Percentiles rank a stretch among this genome's conserved stretches.
These are phyloP conservation scores for Sebastes trivittatus DNA, from an alignment of 2,797 vertebrate genomes.

Conservation along the genomic window DNA sequence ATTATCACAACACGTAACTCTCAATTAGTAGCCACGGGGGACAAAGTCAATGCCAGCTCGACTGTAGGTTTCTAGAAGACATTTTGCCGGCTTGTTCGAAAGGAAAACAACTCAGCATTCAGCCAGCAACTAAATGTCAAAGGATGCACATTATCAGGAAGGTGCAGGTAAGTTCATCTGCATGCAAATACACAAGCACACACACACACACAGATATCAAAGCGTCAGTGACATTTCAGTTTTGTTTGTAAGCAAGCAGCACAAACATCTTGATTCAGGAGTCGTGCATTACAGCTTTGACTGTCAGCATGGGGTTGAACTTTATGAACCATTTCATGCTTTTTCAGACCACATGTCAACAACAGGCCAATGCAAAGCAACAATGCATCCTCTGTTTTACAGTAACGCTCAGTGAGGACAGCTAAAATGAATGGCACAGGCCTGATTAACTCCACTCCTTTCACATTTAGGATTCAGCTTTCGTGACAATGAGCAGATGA, in stretches of 20 bases:
- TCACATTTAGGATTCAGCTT: not conserved
- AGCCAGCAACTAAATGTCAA: not conserved
- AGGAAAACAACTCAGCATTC: not conserved
- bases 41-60: not conserved
- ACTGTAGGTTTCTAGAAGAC: not conserved
- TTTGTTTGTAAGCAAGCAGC: constrained; percentile 1
- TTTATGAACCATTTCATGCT: constrained; percentile 4
- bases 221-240: constrained; percentile 53
- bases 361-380: not conserved
- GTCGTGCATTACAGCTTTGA: not conserved
- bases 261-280: constrained; percentile 17
- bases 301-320: constrained; percentile 5
- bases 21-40: not conserved
- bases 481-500: not conserved
- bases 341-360: not conserved
- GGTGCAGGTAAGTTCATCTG: constrained; percentile 2
- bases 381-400: not conserved
- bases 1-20: constrained; percentile 17
- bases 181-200: constrained; percentile 8
- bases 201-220: constrained; percentile 26
- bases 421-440: not conserved
- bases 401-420: not conserved
- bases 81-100: not conserved
- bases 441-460: not conserved
- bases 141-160: not conserved